These are phyloP conservation scores for Argyrosomus japonicus DNA, from an alignment of 2,113 vertebrate genomes.

Conservation along the genomic window DNA sequence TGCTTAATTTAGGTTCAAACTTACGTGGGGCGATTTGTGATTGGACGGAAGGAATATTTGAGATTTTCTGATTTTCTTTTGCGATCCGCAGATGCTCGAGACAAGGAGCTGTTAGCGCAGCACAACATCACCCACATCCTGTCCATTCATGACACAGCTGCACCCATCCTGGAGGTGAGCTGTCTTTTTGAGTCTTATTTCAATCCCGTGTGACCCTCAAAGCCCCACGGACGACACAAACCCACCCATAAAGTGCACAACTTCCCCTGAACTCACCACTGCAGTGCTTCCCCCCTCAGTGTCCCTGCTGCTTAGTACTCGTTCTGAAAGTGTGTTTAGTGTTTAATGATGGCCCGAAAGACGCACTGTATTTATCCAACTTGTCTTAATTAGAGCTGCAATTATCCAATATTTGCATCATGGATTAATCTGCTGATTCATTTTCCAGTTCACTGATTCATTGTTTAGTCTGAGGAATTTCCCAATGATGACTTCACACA, in stretches of 20 bases:
- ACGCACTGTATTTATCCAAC: not conserved
- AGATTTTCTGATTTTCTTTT: conserved; percentile 25
- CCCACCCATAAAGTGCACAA: not conserved
- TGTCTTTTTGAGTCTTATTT: not conserved
- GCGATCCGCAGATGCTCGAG: conserved; percentile 87
- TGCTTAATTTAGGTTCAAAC: conserved; percentile 45
- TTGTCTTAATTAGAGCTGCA: not conserved
- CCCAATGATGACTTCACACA: not conserved
- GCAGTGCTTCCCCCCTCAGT: not conserved
- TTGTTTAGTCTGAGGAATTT: not conserved
- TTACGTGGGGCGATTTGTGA: conserved; percentile 3
- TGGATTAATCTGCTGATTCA: not conserved
- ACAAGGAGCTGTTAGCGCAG: conserved; percentile 88
- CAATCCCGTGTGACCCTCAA: not conserved
- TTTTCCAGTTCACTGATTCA: not conserved
- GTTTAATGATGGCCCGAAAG: not conserved
- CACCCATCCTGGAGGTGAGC: conserved; percentile 92
- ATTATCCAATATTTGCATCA: too few species aligned
- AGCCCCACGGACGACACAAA: not conserved
- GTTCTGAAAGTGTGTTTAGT: conserved; percentile 49
- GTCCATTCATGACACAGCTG: conserved; percentile 92
- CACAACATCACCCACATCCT: conserved; percentile 95
- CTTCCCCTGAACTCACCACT: not conserved
- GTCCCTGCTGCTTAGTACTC: conserved; percentile 26
- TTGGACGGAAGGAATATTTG: conserved; percentile 20